phyloP scores from a whole-genome alignment of 2,888 invertebrate genomes.

The Bhutanitis thaidina region DNA sequence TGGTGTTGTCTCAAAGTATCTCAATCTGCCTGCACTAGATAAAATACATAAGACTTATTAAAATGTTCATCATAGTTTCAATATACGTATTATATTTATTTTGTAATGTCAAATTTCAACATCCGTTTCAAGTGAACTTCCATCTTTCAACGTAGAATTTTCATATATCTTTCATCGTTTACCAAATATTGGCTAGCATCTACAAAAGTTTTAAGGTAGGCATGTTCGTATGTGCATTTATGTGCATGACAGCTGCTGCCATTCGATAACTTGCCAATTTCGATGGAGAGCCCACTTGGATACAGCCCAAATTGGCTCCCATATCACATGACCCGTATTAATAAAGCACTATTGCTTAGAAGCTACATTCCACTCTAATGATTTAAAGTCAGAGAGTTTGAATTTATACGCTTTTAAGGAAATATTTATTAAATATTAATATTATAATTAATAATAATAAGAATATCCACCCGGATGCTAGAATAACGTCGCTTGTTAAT shows the following conservation, averaged over 20 bases:
- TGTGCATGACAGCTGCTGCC: conserved; percentile 53
- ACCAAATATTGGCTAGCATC: conserved; percentile 23
- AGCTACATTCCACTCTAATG: conserved; percentile 22
- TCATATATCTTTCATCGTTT: conserved; percentile 11
- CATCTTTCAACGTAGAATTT: not conserved
- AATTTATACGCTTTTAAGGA: not conserved
- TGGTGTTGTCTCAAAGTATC: too few relatives aligned
- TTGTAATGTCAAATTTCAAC: too few relatives aligned
- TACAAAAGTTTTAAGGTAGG: conserved; percentile 40
- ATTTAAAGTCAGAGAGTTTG: conserved; percentile 8
- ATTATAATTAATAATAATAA: too few relatives aligned
- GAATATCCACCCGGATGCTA: too few relatives aligned
- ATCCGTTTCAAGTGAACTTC: not conserved
- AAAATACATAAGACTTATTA: too few relatives aligned
- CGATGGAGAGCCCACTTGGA: conserved; percentile 61
- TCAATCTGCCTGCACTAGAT: too few relatives aligned
- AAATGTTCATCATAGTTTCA: too few relatives aligned
- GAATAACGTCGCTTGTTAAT: too few relatives aligned
- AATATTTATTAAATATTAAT: too few relatives aligned
- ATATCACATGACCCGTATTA: conserved; percentile 54
- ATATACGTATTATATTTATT: too few relatives aligned
- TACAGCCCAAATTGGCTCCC: conserved; percentile 65
- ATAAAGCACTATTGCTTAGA: conserved; percentile 47
- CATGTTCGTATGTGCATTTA: conserved; percentile 26
- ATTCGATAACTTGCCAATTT: conserved; percentile 71